These are phyloP conservation scores for Dromius quadrimaculatus DNA, from an alignment of 2,888 invertebrate genomes.

Conservation along the genomic window DNA sequence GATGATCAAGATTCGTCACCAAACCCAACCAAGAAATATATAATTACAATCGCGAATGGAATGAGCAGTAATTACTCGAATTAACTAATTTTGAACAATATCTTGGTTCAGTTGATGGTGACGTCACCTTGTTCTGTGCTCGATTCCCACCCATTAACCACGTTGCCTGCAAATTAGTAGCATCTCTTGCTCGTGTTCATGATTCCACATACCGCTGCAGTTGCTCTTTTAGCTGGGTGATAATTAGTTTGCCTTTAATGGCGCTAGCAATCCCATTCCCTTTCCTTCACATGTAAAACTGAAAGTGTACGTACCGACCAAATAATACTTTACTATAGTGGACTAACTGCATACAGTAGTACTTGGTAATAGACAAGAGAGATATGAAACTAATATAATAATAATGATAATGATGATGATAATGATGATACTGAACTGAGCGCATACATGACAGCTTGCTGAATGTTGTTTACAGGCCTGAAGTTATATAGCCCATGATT, in stretches of 20 bases:
- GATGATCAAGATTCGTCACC: background rate
- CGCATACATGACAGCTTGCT: constrained; percentile 55
- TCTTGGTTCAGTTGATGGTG: constrained; percentile 1
- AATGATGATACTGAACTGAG: constrained; percentile 39
- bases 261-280: constrained; percentile 5
- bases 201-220: constrained; percentile 17
- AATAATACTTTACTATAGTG: constrained; percentile 67
- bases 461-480: constrained; percentile 64
- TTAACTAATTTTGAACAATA: background rate
- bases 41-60: background rate
- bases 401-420: constrained; percentile 44
- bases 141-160: constrained; percentile 18
- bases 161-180: constrained; percentile 27
- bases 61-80: background rate
- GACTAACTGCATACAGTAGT: constrained; percentile 57
- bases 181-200: constrained; percentile 4
- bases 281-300: constrained; percentile 19
- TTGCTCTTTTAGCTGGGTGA: constrained; percentile 2
- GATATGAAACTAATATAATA: constrained; percentile 41
- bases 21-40: constrained; percentile 1
- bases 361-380: constrained; percentile 41
- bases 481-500: constrained; percentile 53
- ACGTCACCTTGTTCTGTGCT: constrained; percentile 1
- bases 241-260: constrained; percentile 10
- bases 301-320: constrained; percentile 59